phyloP scores from a whole-genome alignment of 2,797 vertebrate species.

The Coreius guichenoti region DNA sequence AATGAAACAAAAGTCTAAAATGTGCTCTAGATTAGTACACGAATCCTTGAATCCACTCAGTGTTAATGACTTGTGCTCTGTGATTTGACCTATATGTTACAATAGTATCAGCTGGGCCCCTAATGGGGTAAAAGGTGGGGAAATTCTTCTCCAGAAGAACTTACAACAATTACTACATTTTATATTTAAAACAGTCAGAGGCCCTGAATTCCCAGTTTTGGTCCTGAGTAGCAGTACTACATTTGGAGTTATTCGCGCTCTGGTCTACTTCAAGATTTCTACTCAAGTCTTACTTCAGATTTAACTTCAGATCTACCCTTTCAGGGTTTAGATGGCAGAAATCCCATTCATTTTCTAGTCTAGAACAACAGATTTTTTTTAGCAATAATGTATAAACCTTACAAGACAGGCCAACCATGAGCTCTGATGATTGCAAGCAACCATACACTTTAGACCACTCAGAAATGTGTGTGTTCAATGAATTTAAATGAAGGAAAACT shows the following conservation, averaged over 20 bases:
- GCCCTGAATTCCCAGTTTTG: neutral
- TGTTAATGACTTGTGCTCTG: neutral
- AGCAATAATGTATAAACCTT: too few relatives aligned
- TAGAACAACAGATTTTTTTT: neutral
- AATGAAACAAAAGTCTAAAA: slow-evolving; percentile 20
- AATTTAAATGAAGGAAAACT: too few relatives aligned
- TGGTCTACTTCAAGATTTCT: neutral
- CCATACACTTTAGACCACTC: too few relatives aligned
- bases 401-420: too few relatives aligned
- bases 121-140: neutral
- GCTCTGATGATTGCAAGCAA: too few relatives aligned
- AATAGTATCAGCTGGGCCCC: neutral
- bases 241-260: neutral
- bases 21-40: slow-evolving; percentile 9
- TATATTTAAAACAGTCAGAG: neutral
- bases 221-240: neutral
- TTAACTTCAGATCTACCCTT: neutral
- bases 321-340: neutral
- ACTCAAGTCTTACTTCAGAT: neutral
- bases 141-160: neutral
- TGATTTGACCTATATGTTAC: neutral
- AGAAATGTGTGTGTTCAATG: too few relatives aligned
- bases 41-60: neutral
- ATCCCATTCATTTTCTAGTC: neutral
- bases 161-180: neutral